Evolutionary conservation across 2,797 vertebrate species (phyloP), one percentile per base, ranked within the genome.

Genomic region (Diglossa cyanea): DNA sequence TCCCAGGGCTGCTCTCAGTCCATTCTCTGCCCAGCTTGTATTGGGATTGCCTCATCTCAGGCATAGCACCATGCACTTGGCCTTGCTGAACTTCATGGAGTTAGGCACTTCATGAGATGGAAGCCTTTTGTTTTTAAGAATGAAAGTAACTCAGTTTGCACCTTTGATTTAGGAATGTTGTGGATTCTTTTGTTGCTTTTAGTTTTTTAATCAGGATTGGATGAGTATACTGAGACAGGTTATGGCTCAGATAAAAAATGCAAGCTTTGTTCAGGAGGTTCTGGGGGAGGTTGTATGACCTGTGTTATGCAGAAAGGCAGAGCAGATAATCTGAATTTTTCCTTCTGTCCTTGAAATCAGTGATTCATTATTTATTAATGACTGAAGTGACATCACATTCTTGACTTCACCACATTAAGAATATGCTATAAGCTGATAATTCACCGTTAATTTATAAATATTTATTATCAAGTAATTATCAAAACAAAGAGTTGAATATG

Each of bases 1-100:
- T 78, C 35, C 15, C 42, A 35, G 26, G 28, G 21, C 50, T 55
- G 37, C 31, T 37, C 21, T 71, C 21, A 48, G 28, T 55, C 42
- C 8, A 0, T 63, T 71, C 26, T 55, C 26, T 63, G 25, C 21
- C 26, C 31, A 25, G 17, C 17, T 11, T 48, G 14, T 42, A 5
- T 42, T 62, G 48, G 40, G 11, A 7, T 86, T 48, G 26, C 8
- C 42, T 78, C 0, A 0, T 23, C 12, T 42, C 25, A 21, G 35
- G 35, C 26, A 42, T 11, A 42, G 65, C 42, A 28, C 50, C 25
- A 5, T 48, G 42, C 40, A 15, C 31, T 48, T 37, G 26, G 48
- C 31, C 42, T 55, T 63, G 31, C 17, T 55, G 31, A 71, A 16
- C 57, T 67, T 66, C 21, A 6, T 3, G 21, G 31, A 0, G 0